A percentile compares a stretch with the other conserved stretches of the same genome.
phyloP scores from a whole-genome alignment of 2,888 invertebrate species.

The Dendrolimus houi region DNA sequence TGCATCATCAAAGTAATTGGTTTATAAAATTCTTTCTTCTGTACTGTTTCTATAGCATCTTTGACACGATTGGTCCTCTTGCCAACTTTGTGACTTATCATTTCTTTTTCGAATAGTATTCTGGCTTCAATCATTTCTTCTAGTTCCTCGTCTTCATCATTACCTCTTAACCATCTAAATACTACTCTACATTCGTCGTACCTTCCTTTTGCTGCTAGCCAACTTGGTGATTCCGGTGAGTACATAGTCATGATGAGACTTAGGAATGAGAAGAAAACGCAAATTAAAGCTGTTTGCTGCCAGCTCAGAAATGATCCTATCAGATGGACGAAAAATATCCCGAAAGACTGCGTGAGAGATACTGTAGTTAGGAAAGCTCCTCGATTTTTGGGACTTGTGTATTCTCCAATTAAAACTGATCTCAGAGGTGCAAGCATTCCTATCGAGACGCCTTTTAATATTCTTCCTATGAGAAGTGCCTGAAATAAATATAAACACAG shows the following conservation, averaged over 20 bases:
- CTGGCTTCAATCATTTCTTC: constrained; percentile 19
- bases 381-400: constrained; percentile 70
- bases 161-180: constrained; percentile 63
- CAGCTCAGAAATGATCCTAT: constrained; percentile 74
- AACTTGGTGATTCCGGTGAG: constrained; percentile 78
- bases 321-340: constrained; percentile 75
- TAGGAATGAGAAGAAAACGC: constrained; percentile 49
- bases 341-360: constrained; percentile 71
- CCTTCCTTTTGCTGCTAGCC: constrained; percentile 70
- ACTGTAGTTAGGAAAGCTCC: constrained; percentile 75
- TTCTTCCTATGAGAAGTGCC: constrained; percentile 33
- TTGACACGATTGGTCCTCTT: constrained; percentile 4
- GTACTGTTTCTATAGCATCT: constrained; percentile 13
- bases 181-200: constrained; percentile 58
- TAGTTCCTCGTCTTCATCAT: constrained; percentile 42
- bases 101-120: constrained; percentile 5
- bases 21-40: constrained; percentile 25
- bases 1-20: constrained; percentile 28
- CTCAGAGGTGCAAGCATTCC: constrained; percentile 63
- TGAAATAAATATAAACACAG: constrained; percentile 16
- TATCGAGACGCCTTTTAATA: constrained; percentile 50
- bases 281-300: constrained; percentile 64
- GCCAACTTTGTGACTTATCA: constrained; percentile 6
- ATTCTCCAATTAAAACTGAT: constrained; percentile 69
- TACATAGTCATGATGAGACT: constrained; percentile 47